A percentile compares a stretch with the other conserved stretches of the same genome.
Conservation (phyloP, 2,113 vertebrate genomes). For the Brachyhypopomus occidentalis region DNA sequence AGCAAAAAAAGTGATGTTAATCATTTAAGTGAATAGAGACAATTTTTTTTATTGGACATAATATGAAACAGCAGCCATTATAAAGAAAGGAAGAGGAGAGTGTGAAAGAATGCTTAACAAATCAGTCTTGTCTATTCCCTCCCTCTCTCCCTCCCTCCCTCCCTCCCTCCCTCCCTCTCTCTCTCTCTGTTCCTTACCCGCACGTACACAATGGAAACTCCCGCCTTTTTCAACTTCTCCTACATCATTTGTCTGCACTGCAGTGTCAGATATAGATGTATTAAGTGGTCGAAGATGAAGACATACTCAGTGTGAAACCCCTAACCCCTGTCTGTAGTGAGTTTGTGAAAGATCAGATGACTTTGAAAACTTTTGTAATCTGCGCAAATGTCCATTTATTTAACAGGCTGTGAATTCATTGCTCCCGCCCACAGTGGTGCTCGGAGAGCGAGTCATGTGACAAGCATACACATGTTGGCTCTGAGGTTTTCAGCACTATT, state of each 20-base stretch:
- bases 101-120: slow-evolving; percentile 7
- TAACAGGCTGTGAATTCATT: slow-evolving; percentile 50
- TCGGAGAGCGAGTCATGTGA: slow-evolving; percentile 52
- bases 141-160: background rate
- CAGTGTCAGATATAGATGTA: background rate
- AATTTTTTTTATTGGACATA: background rate
- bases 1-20: background rate
- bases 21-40: background rate
- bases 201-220: slow-evolving; percentile 7
- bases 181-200: background rate
- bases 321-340: slow-evolving; percentile 51
- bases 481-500: slow-evolving; percentile 23
- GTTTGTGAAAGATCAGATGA: slow-evolving; percentile 67
- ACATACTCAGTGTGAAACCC: slow-evolving; percentile 45
- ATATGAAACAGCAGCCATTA: background rate
- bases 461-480: slow-evolving; percentile 50
- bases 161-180: background rate
- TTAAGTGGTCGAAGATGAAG: background rate
- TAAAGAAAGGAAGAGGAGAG: background rate
- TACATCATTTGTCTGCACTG: slow-evolving; percentile 17
- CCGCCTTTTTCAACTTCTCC: background rate
- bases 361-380: slow-evolving; percentile 68
- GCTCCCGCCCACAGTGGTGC: background rate
- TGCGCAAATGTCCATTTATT: slow-evolving; percentile 58
- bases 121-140: background rate